These are phyloP conservation scores for Drosophila sucinea DNA, from an alignment of 1,140 invertebrate genomes.

Conservation along the genomic window DNA sequence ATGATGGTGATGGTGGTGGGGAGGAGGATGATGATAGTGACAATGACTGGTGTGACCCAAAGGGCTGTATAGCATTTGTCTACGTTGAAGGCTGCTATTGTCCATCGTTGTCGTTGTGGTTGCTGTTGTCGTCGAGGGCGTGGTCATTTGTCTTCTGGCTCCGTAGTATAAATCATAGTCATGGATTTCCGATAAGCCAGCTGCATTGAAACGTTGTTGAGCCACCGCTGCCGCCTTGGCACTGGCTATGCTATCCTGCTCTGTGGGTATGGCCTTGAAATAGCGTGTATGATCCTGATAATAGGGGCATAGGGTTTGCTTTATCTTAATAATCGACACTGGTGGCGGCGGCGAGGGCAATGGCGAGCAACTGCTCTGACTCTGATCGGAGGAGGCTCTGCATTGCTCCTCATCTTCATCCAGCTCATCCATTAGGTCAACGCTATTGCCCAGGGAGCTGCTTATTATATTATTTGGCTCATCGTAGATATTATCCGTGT, in stretches of 20 bases:
- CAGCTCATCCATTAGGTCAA: constrained; percentile 67
- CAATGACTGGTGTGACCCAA: constrained; percentile 63
- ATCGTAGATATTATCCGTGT: constrained; percentile 82
- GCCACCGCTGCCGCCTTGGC: constrained; percentile 71
- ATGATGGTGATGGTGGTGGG: constrained; percentile 64
- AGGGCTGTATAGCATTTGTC: constrained; percentile 64
- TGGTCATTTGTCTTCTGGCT: constrained; percentile 47
- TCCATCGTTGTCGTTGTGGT: constrained; percentile 4
- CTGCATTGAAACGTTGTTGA: constrained; percentile 71
- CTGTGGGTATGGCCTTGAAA: constrained; percentile 80
- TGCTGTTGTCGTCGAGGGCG: constrained; percentile 14
- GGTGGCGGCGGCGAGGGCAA: constrained; percentile 71
- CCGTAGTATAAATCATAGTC: constrained; percentile 82
- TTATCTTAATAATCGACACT: constrained; percentile 68
- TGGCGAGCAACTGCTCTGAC: constrained; percentile 66
- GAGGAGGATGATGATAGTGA: constrained; percentile 46
- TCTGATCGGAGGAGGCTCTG: constrained; percentile 49
- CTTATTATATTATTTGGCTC: constrained; percentile 80
- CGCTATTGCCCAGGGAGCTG: constrained; percentile 74
- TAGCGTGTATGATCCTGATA: constrained; percentile 81
- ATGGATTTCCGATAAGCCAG: constrained; percentile 76
- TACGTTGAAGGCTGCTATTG: constrained; percentile 55
- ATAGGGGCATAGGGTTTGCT: constrained; percentile 72
- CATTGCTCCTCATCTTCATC: constrained; percentile 53
- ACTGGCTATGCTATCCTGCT: constrained; percentile 75